These are phyloP conservation scores for Lithophane socia DNA, from an alignment of 2,888 invertebrate genomes.

Conservation along the genomic window DNA sequence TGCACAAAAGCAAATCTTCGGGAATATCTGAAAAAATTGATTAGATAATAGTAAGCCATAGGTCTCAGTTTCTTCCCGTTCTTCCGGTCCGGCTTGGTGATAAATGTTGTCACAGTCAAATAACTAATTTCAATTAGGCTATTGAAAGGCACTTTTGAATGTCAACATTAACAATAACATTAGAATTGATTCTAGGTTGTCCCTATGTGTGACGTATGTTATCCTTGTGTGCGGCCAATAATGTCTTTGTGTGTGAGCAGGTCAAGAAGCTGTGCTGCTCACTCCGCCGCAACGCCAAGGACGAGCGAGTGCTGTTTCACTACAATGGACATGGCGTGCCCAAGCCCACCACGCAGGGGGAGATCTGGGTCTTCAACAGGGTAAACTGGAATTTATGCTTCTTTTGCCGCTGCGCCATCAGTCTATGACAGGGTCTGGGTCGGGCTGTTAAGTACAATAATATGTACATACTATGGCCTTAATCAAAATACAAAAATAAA, in stretches of 20 bases:
- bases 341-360: constrained; percentile 98
- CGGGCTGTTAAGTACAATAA: background rate
- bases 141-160: background rate
- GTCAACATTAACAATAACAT: background rate
- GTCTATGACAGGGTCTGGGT: background rate
- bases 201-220: background rate
- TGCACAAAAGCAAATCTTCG: background rate
- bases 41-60: background rate
- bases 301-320: constrained; percentile 99
- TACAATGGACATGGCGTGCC: constrained; percentile 99
- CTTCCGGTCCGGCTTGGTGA: background rate
- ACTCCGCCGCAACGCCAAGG: constrained; percentile 98
- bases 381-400: constrained; percentile 84
- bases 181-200: background rate
- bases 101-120: background rate
- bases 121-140: background rate
- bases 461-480: background rate
- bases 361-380: constrained; percentile 99
- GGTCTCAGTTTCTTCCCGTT: background rate
- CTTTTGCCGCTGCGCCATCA: background rate
- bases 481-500: background rate
- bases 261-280: constrained; percentile 99
- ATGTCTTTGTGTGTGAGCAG: constrained; percentile 66
- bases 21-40: background rate
- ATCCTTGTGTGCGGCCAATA: background rate